Evolutionary conservation across 2,113 vertebrate species (phyloP).

Genomic region (Coptodon rendalli): DNA sequence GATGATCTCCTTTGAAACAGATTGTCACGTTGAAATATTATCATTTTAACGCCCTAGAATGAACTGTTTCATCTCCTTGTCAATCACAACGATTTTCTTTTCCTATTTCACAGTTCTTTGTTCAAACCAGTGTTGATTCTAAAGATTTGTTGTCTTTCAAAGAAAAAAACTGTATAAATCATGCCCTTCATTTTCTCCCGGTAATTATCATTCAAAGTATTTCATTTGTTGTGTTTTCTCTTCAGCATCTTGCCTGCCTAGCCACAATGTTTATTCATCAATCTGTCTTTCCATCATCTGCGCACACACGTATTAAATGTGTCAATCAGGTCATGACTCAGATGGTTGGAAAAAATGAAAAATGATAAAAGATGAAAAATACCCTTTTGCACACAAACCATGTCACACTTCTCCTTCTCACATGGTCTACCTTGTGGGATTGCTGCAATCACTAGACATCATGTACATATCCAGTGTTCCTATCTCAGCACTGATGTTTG

Average conservation of each 20-base stretch:
- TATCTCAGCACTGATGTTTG: slow-evolving; percentile 20
- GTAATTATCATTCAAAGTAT: background rate
- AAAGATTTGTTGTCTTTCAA: slow-evolving; percentile 4
- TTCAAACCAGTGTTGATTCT: background rate
- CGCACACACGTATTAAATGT: slow-evolving; percentile 24
- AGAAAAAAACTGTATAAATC: background rate
- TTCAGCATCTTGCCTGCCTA: background rate
- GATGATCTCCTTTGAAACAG: slow-evolving; percentile 1
- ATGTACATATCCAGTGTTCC: slow-evolving; percentile 15
- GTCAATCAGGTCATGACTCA: slow-evolving; percentile 31
- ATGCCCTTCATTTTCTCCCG: background rate
- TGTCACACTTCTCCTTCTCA: background rate
- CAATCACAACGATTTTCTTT: slow-evolving; percentile 37
- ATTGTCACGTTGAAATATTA: slow-evolving; percentile 48
- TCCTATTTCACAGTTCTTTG: background rate
- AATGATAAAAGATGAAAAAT: background rate
- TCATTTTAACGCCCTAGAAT: slow-evolving; percentile 39
- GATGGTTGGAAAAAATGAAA: background rate
- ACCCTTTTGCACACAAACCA: background rate
- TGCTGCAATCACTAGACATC: slow-evolving; percentile 2
- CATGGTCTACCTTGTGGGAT: background rate
- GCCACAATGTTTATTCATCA: background rate
- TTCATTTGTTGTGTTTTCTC: background rate
- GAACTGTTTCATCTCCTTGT: slow-evolving; percentile 54
- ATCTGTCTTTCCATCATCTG: background rate